A percentile compares a stretch with the other conserved stretches of the same genome.
Evolutionary conservation across 2,888 invertebrate species (phyloP).

Genomic region (Stenodera caucasica): DNA sequence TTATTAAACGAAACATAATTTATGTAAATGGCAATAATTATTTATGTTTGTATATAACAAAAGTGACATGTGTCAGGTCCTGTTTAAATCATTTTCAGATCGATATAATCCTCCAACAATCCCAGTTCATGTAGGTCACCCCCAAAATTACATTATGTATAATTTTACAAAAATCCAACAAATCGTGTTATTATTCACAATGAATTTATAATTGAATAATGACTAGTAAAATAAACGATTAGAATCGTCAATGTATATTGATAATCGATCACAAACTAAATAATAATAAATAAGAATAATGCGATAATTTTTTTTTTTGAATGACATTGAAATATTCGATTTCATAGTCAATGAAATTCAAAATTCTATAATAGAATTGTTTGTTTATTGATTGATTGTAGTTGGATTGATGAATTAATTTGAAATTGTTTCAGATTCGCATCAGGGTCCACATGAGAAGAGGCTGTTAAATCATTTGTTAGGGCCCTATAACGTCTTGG

Average conservation of each 20-base stretch:
- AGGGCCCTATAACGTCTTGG: constrained; percentile 81
- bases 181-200: constrained; percentile 18
- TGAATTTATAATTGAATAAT: no score
- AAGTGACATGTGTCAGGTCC: constrained; percentile 25
- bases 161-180: no score
- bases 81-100: constrained; percentile 29
- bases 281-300: no score
- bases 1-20: constrained; percentile 17
- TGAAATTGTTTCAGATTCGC: constrained; percentile 68
- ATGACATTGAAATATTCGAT: background rate
- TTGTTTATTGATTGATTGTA: background rate
- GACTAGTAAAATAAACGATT: no score
- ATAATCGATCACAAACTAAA: no score
- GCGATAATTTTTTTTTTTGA: no score
- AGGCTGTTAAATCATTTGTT: constrained; percentile 81
- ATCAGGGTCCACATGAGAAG: constrained; percentile 89
- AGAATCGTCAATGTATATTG: constrained; percentile 16
- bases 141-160: constrained; percentile 17
- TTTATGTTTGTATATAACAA: constrained; percentile 8
- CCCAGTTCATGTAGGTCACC: constrained; percentile 26
- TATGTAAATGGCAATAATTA: constrained; percentile 8
- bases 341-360: background rate
- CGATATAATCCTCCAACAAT: constrained; percentile 25
- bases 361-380: background rate
- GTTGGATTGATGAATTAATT: background rate